phyloP scores from a whole-genome alignment of 1,140 invertebrate genomes.

The Eriosoma lanigerum region DNA sequence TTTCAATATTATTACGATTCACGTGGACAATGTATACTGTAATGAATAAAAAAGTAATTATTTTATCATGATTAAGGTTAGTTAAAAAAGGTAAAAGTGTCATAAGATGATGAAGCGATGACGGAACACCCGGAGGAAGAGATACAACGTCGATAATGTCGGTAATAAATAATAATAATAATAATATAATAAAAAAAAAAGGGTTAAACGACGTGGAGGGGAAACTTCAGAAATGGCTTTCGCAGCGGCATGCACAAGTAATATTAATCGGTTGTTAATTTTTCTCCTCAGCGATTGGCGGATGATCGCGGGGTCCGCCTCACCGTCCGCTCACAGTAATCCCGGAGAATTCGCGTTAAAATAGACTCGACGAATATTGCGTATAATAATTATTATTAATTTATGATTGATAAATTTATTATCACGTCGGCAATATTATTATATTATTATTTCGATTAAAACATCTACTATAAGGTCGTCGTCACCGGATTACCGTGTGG shows the following conservation, averaged over 20 bases:
- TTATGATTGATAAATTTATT: neutral
- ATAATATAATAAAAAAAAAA: no score
- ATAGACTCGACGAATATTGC: neutral
- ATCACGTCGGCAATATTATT: neutral
- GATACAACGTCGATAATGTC: neutral
- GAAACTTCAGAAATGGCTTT: neutral
- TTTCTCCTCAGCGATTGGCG: neutral
- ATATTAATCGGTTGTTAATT: conserved; percentile 23
- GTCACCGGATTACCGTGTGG: neutral
- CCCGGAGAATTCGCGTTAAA: neutral
- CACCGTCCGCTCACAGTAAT: neutral
- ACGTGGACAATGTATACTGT: no score
- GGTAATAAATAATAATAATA: neutral
- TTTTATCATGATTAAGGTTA: no score
- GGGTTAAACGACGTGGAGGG: neutral
- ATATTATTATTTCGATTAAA: neutral
- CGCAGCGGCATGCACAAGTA: neutral
- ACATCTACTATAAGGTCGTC: neutral
- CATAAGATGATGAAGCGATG: no score
- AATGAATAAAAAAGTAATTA: no score
- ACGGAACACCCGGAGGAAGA: no score
- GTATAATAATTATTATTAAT: neutral
- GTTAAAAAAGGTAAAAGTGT: no score
- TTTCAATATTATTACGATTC: no score
- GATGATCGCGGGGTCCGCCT: neutral